Percentiles rank a stretch among this genome's conserved stretches.
These are phyloP conservation scores for Poicephalus meyeri DNA, from an alignment of 2,113 vertebrate genomes.

Conservation along the genomic window DNA sequence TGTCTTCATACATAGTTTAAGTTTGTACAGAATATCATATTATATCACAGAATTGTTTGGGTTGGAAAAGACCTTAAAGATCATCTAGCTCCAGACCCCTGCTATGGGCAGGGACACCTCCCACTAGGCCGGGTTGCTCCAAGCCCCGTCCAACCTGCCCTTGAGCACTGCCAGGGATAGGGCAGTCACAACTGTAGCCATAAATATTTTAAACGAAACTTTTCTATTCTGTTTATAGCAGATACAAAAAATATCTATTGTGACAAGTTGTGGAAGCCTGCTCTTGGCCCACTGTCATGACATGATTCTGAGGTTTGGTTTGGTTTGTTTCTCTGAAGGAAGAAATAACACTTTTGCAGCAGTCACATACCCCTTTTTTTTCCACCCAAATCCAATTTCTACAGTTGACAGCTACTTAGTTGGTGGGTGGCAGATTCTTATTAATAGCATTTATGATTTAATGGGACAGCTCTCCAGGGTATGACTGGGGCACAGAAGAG, in stretches of 20 bases:
- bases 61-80: background rate
- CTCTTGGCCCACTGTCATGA: background rate
- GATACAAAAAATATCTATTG: background rate
- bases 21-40: background rate
- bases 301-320: background rate
- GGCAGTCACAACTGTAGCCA: background rate
- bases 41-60: background rate
- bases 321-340: background rate
- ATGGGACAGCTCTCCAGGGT: background rate
- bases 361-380: background rate
- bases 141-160: background rate
- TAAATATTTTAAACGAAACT: background rate
- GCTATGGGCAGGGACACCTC: background rate
- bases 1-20: background rate
- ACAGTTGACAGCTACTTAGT: background rate
- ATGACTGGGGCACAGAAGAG: background rate
- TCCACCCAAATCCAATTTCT: background rate
- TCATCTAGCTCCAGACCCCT: background rate
- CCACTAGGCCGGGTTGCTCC: background rate
- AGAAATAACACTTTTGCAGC: background rate
- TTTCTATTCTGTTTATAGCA: background rate
- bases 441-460: background rate
- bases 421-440: background rate
- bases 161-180: background rate
- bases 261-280: background rate